Evolutionary conservation across 2,797 vertebrate species (phyloP), one percentile per base, ranked within the genome.

Genomic region (Alcedo quadribrachys): DNA sequence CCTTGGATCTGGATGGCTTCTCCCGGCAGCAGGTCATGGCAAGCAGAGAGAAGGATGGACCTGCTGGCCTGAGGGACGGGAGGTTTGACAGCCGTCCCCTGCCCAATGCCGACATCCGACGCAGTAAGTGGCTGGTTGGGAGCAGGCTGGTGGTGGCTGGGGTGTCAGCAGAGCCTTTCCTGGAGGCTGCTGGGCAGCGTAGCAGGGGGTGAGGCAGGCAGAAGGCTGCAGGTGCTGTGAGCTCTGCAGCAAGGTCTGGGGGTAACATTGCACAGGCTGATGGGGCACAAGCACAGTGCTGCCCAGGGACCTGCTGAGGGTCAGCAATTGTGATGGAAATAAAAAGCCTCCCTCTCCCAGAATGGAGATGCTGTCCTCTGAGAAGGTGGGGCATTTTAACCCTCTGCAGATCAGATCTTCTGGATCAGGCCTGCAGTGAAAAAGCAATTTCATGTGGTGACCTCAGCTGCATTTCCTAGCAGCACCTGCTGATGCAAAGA

Each of bases 1-100:
- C 98, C 85, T 98, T 98, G 7, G 99, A 99, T 85, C 96, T 99
- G 65, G 99, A 99, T 4, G 98, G 98, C 9, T 76, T 98, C 81
- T 98, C 98, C 84, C 98, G 98, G 88, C 99, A 98, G 85, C 98
- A 97, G 92, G 96, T 63, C 3, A 53, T 91, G 3, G 35, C 74
- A 6, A 87, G 96, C 92, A 94, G 97, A 85, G 98, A 98, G 97
- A 98, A 94, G 97, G 98, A 98, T 40, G 97, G 81, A 82, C 98
- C 91, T 65, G 94, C 92, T 88, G 94, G 81, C 58, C 97, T 92
- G 70, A 96, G 96, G 94, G 98, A 98, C 0, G 74, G 94, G 85
- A 95, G 96, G 13, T 53, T 91, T 0, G 98, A 98, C 53, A 80
- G 94, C 65, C 96, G 98, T 6, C 58, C 93, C 1, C 89, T 58